Conservation (phyloP, 53 echinoderm and acorn worm species). For the Echinometra lucunter region DNA sequence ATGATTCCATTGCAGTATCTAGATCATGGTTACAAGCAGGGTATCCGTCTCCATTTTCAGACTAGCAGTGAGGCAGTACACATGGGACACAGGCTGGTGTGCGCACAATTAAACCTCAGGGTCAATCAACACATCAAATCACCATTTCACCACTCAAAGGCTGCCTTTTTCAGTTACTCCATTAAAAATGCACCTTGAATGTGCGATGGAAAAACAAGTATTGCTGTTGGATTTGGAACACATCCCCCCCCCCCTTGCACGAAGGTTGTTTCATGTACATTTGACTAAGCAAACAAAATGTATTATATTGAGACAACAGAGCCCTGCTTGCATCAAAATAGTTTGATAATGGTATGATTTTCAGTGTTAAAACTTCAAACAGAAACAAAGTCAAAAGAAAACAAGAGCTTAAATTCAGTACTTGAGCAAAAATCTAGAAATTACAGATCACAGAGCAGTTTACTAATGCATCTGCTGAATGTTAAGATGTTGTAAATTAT, state of each 20-base stretch:
- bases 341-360: neutral
- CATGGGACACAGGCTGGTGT: constrained; percentile 20
- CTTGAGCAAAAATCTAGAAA: neutral
- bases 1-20: neutral
- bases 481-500: no score
- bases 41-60: constrained; percentile 6
- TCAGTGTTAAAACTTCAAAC: neutral
- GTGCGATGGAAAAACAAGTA: neutral
- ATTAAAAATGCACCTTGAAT: constrained; percentile 21
- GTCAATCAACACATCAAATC: neutral
- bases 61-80: neutral
- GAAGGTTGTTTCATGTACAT: constrained; percentile 3
- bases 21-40: neutral
- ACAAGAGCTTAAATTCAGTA: neutral
- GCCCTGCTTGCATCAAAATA: neutral
- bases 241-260: neutral
- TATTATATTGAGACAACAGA: neutral
- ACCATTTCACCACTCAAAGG: neutral
- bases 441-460: neutral
- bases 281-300: neutral
- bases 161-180: neutral
- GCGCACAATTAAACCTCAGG: constrained; percentile 31
- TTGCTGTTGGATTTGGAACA: neutral
- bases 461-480: no score
- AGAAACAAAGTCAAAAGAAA: neutral